Percentiles rank a stretch among this genome's conserved stretches.
Conservation (phyloP, 1,140 invertebrate species). For the Achroia grisella region DNA sequence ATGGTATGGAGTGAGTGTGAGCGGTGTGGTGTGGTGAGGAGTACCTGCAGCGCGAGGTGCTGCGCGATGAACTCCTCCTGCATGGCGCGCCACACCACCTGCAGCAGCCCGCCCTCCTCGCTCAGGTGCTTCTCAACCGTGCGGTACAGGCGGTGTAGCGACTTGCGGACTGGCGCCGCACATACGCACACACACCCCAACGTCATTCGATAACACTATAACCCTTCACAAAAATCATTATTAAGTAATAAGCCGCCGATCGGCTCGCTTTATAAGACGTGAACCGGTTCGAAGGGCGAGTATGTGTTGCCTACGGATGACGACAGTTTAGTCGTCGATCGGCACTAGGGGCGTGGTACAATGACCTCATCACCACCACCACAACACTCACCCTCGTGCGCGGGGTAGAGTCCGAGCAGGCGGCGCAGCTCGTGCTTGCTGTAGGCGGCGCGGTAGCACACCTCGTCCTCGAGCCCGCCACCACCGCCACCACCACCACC, state of each 20-base stretch:
- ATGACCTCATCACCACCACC: too few relatives aligned
- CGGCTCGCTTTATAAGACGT: too few relatives aligned
- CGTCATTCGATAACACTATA: too few relatives aligned
- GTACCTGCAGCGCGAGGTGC: constrained; percentile 93
- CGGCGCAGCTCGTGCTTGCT: constrained; percentile 97
- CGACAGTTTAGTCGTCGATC: too few relatives aligned
- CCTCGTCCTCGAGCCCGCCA: constrained; percentile 97
- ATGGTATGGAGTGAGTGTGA: too few relatives aligned
- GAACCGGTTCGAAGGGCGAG: too few relatives aligned
- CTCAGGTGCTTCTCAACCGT: constrained; percentile 98
- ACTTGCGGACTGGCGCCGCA: constrained; percentile 90
- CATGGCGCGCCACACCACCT: constrained; percentile 99
- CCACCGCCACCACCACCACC: constrained; percentile 90
- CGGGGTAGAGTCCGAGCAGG: constrained; percentile 96
- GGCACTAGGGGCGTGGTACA: too few relatives aligned
- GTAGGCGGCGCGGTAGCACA: constrained; percentile 97
- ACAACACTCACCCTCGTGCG: constrained; percentile 78
- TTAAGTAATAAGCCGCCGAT: too few relatives aligned
- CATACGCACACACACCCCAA: too few relatives aligned
- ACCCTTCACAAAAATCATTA: too few relatives aligned
- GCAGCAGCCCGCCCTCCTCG: constrained; percentile 95
- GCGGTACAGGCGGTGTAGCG: constrained; percentile 94
- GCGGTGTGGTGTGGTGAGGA: not conserved
- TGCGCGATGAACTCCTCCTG: constrained; percentile 99
- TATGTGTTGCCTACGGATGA: too few relatives aligned